phyloP scores from a whole-genome alignment of 2,113 vertebrate species.

The Glareola pratincola region DNA sequence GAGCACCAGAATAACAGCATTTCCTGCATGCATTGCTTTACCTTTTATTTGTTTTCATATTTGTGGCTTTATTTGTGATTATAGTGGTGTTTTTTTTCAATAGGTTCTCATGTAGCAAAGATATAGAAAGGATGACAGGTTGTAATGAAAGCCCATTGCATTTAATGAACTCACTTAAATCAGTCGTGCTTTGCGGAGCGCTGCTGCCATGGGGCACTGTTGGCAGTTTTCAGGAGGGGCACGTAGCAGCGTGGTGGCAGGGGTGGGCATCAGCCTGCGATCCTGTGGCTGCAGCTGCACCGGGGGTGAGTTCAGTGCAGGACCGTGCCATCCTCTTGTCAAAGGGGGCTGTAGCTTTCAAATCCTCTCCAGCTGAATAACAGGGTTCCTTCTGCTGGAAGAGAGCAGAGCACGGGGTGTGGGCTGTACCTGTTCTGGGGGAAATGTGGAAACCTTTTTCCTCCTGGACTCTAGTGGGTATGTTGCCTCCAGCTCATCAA shows the following conservation, averaged over 20 bases:
- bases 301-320: fast-evolving
- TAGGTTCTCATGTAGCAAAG: neutral
- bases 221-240: fast-evolving
- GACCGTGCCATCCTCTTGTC: fast-evolving
- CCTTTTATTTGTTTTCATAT: neutral
- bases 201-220: fast-evolving
- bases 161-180: neutral
- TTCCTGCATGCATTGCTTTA: neutral
- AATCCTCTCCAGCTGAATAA: no score
- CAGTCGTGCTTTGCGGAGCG: fast-evolving
- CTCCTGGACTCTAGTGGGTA: neutral
- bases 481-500: neutral
- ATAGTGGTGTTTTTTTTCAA: neutral
- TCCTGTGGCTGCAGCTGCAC: fast-evolving
- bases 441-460: fast-evolving
- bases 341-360: neutral
- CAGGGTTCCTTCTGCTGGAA: fast-evolving
- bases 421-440: neutral
- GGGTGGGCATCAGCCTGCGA: neutral
- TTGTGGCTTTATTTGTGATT: neutral
- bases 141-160: neutral
- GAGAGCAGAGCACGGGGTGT: neutral
- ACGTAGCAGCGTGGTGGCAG: fast-evolving
- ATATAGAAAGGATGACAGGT: neutral
- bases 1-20: neutral